Evolutionary conservation across 2,113 vertebrate species (phyloP), one percentile per base, ranked within the genome.

Genomic region (Octodon degus): DNA sequence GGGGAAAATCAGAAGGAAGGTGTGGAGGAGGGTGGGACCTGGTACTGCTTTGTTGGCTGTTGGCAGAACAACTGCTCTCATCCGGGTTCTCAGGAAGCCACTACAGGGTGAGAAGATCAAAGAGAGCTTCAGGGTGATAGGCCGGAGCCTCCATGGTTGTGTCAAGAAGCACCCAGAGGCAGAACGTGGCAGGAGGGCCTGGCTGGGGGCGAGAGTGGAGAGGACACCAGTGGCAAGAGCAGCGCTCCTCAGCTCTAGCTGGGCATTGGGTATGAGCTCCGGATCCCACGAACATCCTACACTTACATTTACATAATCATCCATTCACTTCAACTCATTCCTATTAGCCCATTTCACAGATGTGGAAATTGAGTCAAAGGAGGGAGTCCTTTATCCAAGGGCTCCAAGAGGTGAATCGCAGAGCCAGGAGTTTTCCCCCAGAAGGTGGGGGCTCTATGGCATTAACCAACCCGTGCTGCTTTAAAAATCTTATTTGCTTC

Each of bases 301-400:
- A 5, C 55, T 72, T 65, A 19, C 43, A 40, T 20, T 55, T 20
- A 43, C 1, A 25, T 50, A 53, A 76, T 37, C 8, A 24, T 55
- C 47, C 6, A 2, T 58, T 74, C 55, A n/a, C 0, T n/a, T 34
- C 3, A 2, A 32, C 11, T 30, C 53, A 43, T 55, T 53, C 40
- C 7, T 65, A 40, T 60, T 72, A 65, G 32, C 43, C 37, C 77
- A 80, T 55, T 53, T 53, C 77, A 80, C 50, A 55, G 77, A 34
- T 55, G 50, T 80, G 32, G 77, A 90, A 37, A 82, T n/a, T 16
- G 86, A 96, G 89, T 68, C 89, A 34, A 50, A 85, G 43, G 34
- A 68, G 53, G 24, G 14, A 85, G 30, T 1, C 13, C 16, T 65
- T 4, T 50, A 20, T 37, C 55, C 8, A 14, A 76, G 27, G 37